Conservation (phyloP, 2,113 vertebrate species). For the Pontoporia blainvillei region DNA sequence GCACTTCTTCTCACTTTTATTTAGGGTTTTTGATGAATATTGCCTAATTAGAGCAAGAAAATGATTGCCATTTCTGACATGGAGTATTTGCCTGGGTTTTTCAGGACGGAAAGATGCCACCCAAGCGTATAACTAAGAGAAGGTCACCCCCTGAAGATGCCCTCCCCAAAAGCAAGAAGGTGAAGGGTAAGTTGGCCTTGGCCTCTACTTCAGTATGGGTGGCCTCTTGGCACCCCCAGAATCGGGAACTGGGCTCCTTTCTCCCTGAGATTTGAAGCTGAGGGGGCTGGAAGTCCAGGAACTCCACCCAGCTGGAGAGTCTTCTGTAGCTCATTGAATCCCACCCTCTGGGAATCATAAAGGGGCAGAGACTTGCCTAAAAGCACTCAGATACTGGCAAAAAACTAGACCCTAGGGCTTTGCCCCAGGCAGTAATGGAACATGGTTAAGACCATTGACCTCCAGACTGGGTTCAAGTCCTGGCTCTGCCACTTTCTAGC, state of each 20-base stretch:
- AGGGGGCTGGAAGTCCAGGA: neutral
- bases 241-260: neutral
- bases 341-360: neutral
- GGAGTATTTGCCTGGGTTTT: neutral
- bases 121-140: constrained; percentile 86
- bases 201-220: neutral
- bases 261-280: neutral
- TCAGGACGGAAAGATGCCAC: constrained; percentile 82
- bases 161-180: constrained; percentile 81
- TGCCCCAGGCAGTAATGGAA: neutral
- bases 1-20: neutral
- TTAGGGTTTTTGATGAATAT: neutral
- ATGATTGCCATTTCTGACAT: constrained; percentile 22
- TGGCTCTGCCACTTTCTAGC: neutral
- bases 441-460: neutral
- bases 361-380: neutral
- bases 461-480: neutral
- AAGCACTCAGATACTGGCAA: neutral
- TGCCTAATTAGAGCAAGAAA: neutral
- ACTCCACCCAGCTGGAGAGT: neutral
- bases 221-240: neutral
- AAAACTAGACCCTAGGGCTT: neutral
- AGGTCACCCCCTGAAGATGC: constrained; percentile 71
- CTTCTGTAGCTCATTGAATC: neutral
- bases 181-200: constrained; percentile 82